phyloP scores from a whole-genome alignment of 64 coral and sea anemone genomes.

The Pachyseris speciosa region DNA sequence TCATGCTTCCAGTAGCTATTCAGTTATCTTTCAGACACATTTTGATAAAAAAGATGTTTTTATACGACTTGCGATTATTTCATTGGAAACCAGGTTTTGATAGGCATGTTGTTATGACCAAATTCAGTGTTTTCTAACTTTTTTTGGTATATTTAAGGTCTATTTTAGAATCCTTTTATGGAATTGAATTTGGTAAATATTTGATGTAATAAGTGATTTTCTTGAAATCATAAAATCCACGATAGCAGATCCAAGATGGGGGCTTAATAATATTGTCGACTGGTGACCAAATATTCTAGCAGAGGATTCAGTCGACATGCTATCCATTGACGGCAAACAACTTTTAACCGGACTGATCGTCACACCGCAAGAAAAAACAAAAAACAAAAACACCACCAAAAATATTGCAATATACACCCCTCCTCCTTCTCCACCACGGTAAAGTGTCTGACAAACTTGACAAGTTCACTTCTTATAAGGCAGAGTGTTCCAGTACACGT shows the following conservation, averaged over 20 bases:
- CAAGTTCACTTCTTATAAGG: not conserved
- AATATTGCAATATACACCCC: too few species aligned
- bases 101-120: too few species aligned
- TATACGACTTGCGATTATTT: not conserved
- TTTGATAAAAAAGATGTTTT: not conserved
- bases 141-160: too few species aligned
- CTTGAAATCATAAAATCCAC: constrained; percentile 19
- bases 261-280: too few species aligned
- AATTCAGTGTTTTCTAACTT: too few species aligned
- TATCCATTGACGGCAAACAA: not conserved
- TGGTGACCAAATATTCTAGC: not conserved
- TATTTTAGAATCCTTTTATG: too few species aligned
- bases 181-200: too few species aligned
- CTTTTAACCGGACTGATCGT: not conserved
- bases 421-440: not conserved
- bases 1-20: constrained; percentile 1
- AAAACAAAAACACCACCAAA: too few species aligned
- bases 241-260: not conserved
- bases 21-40: not conserved
- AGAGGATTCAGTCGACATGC: constrained; percentile 3
- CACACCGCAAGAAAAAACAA: not conserved
- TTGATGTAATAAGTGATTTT: too few species aligned
- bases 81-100: not conserved
- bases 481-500: not conserved
- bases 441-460: not conserved